phyloP scores from a whole-genome alignment of 2,797 vertebrate species.

The Galaxias olidus region DNA sequence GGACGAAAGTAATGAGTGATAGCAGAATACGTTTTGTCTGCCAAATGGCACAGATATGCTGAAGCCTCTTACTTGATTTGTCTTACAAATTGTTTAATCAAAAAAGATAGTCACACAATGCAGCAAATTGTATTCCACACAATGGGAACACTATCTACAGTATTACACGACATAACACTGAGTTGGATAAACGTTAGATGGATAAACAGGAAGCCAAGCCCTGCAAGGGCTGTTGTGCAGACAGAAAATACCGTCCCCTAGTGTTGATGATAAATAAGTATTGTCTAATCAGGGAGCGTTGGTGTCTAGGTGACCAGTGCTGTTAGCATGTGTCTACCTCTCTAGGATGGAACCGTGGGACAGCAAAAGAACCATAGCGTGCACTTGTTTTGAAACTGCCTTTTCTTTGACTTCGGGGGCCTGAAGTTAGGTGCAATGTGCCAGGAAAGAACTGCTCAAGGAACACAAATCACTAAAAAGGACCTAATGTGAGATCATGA shows the following conservation, averaged over 20 bases:
- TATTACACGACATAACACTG: background rate
- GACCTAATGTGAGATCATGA: slow-evolving; percentile 19
- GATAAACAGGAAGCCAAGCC: too few relatives aligned
- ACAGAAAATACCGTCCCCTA: background rate
- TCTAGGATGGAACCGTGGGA: slow-evolving; percentile 54
- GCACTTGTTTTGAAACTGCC: slow-evolving; percentile 67
- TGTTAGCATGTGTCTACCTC: slow-evolving; percentile 67
- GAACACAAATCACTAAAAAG: slow-evolving; percentile 27
- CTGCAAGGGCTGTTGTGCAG: slow-evolving; percentile 1
- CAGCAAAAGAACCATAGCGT: slow-evolving; percentile 10
- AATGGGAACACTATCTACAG: slow-evolving; percentile 23
- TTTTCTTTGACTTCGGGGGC: slow-evolving; percentile 60
- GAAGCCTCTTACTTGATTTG: too few relatives aligned
- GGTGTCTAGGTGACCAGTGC: slow-evolving; percentile 54
- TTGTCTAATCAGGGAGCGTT: slow-evolving; percentile 66
- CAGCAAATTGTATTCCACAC: slow-evolving; percentile 15
- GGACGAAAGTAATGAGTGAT: slow-evolving; percentile 12
- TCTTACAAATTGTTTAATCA: background rate
- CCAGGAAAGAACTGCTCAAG: slow-evolving; percentile 53
- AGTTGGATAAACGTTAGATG: slow-evolving; percentile 32
- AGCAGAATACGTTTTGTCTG: background rate
- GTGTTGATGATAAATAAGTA: slow-evolving; percentile 34
- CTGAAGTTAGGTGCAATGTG: slow-evolving; percentile 68
- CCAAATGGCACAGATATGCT: background rate
- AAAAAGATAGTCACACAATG: slow-evolving; percentile 27